A percentile compares a stretch with the other conserved stretches of the same genome.
phyloP scores from a whole-genome alignment of 2,888 invertebrate species.

The Oegoconia quadripuncta region DNA sequence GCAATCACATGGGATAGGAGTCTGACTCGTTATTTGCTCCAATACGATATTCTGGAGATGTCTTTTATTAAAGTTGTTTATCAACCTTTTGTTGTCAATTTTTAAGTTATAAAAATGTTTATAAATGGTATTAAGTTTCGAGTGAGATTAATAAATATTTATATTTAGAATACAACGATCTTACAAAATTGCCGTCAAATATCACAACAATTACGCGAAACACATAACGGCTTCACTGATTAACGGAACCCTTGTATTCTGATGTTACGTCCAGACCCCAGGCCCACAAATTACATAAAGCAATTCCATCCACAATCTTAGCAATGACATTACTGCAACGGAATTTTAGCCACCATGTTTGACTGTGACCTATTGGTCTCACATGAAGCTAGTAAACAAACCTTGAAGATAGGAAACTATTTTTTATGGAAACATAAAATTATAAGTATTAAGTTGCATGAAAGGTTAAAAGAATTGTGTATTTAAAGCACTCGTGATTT shows the following conservation, averaged over 20 bases:
- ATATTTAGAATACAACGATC: too few species aligned
- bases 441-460: too few species aligned
- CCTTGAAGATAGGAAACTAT: background rate
- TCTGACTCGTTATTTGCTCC: too few species aligned
- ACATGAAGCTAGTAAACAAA: constrained; percentile 28
- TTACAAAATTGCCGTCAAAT: constrained; percentile 25
- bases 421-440: background rate
- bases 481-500: too few species aligned
- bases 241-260: constrained; percentile 31
- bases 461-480: too few species aligned
- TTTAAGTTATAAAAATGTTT: too few species aligned
- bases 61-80: too few species aligned
- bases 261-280: constrained; percentile 47
- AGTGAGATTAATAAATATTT: too few species aligned
- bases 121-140: too few species aligned
- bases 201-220: constrained; percentile 31
- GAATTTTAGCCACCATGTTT: constrained; percentile 53
- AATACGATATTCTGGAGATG: too few species aligned
- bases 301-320: constrained; percentile 69
- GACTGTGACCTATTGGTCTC: constrained; percentile 37
- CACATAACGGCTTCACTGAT: constrained; percentile 24
- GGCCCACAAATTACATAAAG: constrained; percentile 65
- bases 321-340: constrained; percentile 64
- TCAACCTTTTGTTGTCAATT: too few species aligned
- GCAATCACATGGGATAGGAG: too few species aligned